phyloP scores from a whole-genome alignment of 2,888 invertebrate species.

The Agriopis aurantiaria region DNA sequence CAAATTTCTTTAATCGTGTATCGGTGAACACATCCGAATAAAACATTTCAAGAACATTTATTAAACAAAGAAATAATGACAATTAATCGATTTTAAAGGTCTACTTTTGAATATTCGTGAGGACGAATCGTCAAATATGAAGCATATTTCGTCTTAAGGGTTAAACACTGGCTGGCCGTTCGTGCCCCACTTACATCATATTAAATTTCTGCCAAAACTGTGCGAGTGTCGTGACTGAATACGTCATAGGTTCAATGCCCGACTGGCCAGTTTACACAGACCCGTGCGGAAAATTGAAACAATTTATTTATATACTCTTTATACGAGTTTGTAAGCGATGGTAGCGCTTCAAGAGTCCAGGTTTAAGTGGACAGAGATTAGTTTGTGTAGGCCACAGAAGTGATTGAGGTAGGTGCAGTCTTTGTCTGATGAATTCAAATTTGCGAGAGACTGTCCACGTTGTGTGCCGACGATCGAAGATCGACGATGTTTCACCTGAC shows the following conservation, averaged over 20 bases:
- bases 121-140: too few relatives aligned
- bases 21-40: too few relatives aligned
- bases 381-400: constrained; percentile 3
- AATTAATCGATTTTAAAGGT: too few relatives aligned
- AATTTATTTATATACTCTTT: not conserved
- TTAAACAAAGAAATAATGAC: too few relatives aligned
- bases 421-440: not conserved
- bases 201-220: constrained; percentile 4
- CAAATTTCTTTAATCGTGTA: too few relatives aligned
- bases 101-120: too few relatives aligned
- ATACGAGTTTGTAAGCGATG: not conserved
- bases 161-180: not conserved
- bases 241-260: constrained; percentile 14
- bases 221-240: not conserved
- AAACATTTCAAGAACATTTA: too few relatives aligned
- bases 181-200: not conserved
- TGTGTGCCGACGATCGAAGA: too few relatives aligned
- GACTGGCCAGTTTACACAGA: not conserved
- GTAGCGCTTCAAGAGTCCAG: not conserved
- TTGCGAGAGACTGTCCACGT: too few relatives aligned
- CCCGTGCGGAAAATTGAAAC: not conserved
- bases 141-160: too few relatives aligned
- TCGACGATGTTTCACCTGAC: too few relatives aligned
- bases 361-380: not conserved
- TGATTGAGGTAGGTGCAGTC: constrained; percentile 11